Evolutionary conservation across 2,797 vertebrate genomes (phyloP).

Genomic region (Poecile montanus): DNA sequence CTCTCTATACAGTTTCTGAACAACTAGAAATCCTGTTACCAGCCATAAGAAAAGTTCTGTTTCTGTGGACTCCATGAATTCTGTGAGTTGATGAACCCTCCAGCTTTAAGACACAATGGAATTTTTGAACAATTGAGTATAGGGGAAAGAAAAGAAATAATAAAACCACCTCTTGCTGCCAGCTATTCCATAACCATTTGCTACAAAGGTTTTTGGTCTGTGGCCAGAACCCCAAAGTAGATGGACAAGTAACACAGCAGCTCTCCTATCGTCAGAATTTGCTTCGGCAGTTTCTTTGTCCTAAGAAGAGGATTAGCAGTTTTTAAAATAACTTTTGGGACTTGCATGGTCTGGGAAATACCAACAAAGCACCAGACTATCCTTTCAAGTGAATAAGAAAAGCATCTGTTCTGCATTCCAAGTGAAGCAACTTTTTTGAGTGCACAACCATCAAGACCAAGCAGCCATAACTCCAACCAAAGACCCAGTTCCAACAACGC

Average conservation of each 20-base stretch:
- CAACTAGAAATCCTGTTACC: not conserved
- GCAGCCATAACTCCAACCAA: not conserved
- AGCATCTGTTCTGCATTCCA: slow-evolving; percentile 34
- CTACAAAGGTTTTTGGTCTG: not conserved
- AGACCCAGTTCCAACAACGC: not conserved
- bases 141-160: not conserved
- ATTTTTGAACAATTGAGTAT: not conserved
- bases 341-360: not conserved
- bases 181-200: not conserved
- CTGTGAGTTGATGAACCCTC: not conserved
- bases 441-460: not conserved
- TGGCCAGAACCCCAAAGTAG: not conserved
- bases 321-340: slow-evolving; percentile 15
- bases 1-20: not conserved
- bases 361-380: not conserved
- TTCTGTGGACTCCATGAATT: not conserved
- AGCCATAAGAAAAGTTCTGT: not conserved
- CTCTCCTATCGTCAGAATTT: not conserved
- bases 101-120: not conserved
- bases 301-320: not conserved
- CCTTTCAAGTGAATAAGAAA: not conserved
- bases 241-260: not conserved
- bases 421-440: not conserved
- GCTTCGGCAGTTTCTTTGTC: not conserved
- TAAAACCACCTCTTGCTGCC: not conserved